Conservation (phyloP, 2,797 vertebrate species). For the Xiphorhynchus erythropygius region DNA sequence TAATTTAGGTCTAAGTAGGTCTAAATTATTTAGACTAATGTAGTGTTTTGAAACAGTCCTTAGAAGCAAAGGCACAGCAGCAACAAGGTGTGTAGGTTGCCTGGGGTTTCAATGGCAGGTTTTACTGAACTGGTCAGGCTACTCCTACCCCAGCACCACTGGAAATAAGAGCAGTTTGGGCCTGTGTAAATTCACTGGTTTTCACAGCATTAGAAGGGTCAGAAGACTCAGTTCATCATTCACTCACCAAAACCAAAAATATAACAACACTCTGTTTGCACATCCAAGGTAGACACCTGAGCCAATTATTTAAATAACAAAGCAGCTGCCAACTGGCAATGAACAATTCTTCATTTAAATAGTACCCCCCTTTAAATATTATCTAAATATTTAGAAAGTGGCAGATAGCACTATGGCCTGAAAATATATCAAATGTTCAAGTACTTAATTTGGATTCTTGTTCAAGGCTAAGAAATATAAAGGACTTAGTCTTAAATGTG, state of each 20-base stretch:
- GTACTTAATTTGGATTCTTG: neutral
- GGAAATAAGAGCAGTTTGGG: neutral
- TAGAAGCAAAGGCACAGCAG: neutral
- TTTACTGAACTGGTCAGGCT: neutral
- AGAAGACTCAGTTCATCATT: neutral
- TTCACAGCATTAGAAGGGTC: neutral
- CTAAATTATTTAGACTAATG: neutral
- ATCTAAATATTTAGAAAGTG: neutral
- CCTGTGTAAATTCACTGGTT: neutral
- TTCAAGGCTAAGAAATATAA: neutral
- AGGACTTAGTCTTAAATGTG: neutral
- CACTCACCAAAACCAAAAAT: neutral
- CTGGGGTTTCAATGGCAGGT: neutral
- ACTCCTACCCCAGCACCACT: neutral
- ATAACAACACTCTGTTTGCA: neutral
- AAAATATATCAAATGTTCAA: neutral
- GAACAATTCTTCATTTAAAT: neutral
- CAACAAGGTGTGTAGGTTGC: neutral
- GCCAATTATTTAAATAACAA: neutral
- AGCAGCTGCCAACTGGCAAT: neutral
- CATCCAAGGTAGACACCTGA: neutral
- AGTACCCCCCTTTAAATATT: neutral
- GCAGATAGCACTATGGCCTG: neutral
- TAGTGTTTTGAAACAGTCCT: neutral
- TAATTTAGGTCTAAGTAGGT: neutral